Base-by-base conservation (phyloP, 2,888 invertebrate species). In the Latrodectus elegans region DNA sequence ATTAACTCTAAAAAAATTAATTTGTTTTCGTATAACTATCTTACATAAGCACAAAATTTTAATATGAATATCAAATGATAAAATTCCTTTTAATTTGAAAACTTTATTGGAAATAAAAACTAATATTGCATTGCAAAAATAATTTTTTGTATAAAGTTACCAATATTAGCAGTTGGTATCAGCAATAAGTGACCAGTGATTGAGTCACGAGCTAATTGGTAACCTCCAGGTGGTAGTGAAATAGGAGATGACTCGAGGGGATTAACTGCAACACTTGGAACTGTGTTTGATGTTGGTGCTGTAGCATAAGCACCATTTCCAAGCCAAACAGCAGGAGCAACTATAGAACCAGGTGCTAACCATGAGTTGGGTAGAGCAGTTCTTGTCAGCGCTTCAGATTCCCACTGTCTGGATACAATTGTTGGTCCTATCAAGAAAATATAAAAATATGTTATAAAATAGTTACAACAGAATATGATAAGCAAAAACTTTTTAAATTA, bases 121-220 rank as follows among this genome's bases (percentile, higher is more conserved):
- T 38, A 38, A 38, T 38, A 6, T 38, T 38, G 38, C 22, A 22
- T 38, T 38, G 38, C 4, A 38, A 26, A 74, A 60, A 73, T 8
- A n/a, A 73, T 52, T 51, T 53, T 73, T 12, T 12, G 17, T 52
- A 72, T 26, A 72, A 4, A 84, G 74, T 51, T 81, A 89, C 89
- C 89, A 26, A 89, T 89, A 53, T 88, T 89, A 49, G 87, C 83
- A 22, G 89, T 80, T 26, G 89, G 89, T 81, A 89, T 86, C 8
- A 89, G 38, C 26, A 88, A 78, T 10, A 89, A 55, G 55, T 89
- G 89, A 1, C 97, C 97, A 6, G 96, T 96, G 38, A 95, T 94
- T 53, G 97, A 96, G 92, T 97, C 97, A 89, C 97, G 94, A 77
- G 96, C 95, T 91, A 97, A 94, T 93, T 97, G 97, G 92, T 95